These are phyloP conservation scores for Aporophyla lueneburgensis DNA, from an alignment of 2,888 invertebrate genomes.

Conservation along the genomic window DNA sequence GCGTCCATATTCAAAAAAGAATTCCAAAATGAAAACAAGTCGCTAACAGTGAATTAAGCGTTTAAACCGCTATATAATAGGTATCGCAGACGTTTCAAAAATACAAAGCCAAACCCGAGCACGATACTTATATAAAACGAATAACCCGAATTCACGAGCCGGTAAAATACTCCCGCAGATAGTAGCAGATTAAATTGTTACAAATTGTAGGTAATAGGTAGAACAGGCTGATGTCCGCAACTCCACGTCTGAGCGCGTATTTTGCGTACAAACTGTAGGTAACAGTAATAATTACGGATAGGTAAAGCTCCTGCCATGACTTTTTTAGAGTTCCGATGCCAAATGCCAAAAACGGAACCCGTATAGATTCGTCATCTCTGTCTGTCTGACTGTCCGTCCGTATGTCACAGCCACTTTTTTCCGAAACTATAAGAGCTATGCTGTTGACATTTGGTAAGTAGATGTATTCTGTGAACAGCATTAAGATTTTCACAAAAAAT, in stretches of 20 bases:
- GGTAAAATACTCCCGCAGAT: conserved; percentile 49
- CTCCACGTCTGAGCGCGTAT: no score
- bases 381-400: no score
- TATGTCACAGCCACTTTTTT: no score
- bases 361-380: no score
- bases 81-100: background rate
- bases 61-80: background rate
- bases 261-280: conserved; percentile 50
- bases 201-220: no score
- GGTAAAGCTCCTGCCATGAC: conserved; percentile 56
- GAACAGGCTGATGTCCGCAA: no score
- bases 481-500: no score
- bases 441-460: no score
- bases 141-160: conserved; percentile 49
- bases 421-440: no score
- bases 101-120: background rate
- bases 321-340: no score
- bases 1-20: background rate
- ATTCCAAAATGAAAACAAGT: conserved; percentile 9
- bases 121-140: conserved; percentile 2
- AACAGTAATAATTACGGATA: conserved; percentile 78
- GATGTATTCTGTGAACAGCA: no score
- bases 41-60: background rate
- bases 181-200: conserved; percentile 70
- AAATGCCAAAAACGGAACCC: no score